Evolutionary conservation across 2,888 invertebrate genomes (phyloP).

Genomic region (Aethes cnicana): DNA sequence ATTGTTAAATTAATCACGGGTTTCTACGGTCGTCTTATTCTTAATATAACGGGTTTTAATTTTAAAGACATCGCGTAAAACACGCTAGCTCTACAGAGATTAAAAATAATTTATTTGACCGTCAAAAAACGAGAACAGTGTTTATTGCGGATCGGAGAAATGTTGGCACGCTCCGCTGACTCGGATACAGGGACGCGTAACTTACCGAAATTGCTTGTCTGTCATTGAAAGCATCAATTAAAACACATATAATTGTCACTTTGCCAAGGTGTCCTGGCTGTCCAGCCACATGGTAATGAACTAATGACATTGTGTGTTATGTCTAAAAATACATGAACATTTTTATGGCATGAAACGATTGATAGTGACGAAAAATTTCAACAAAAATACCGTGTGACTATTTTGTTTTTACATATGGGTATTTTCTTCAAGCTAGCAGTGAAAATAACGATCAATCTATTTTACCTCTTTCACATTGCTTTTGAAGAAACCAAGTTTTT

Average conservation of each 20-base stretch:
- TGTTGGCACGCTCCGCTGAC: slow-evolving; percentile 63
- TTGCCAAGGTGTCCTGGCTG: slow-evolving; percentile 39
- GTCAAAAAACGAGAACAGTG: slow-evolving; percentile 70
- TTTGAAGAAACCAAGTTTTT: too few species aligned
- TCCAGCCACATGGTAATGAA: slow-evolving; percentile 8
- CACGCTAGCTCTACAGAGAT: slow-evolving; percentile 33
- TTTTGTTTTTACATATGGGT: too few species aligned
- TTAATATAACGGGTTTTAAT: slow-evolving; percentile 5
- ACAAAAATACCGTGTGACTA: too few species aligned
- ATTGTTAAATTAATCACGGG: neutral
- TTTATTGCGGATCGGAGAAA: slow-evolving; percentile 69
- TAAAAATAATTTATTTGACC: slow-evolving; percentile 73
- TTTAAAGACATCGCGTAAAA: slow-evolving; percentile 15
- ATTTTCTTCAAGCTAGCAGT: too few species aligned
- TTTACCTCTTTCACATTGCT: too few species aligned
- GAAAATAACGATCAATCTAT: too few species aligned
- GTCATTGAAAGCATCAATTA: slow-evolving; percentile 58
- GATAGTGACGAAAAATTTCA: too few species aligned
- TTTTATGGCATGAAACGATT: too few species aligned
- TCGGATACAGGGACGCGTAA: slow-evolving; percentile 47
- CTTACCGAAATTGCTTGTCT: slow-evolving; percentile 40
- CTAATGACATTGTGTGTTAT: neutral
- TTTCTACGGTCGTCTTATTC: neutral
- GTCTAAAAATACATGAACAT: slow-evolving; percentile 13
- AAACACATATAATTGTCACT: slow-evolving; percentile 49